Percentiles rank a stretch among this genome's conserved stretches.
Conservation (phyloP, 2,888 invertebrate genomes). For the Acronicta alni region DNA sequence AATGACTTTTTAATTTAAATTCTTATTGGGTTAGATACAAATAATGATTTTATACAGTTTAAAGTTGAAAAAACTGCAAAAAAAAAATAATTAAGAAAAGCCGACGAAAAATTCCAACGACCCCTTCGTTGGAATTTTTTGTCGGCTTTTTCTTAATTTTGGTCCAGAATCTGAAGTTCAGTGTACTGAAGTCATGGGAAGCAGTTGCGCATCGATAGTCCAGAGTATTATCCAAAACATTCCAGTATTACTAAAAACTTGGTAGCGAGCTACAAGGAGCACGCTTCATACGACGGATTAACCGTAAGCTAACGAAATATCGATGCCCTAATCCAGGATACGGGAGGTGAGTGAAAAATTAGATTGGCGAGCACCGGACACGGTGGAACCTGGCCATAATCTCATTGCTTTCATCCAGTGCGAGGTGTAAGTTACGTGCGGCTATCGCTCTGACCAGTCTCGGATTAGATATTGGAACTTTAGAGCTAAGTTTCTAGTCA, state of each 20-base stretch:
- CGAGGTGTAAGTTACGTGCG: conserved; percentile 31
- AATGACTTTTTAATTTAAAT: too few species aligned
- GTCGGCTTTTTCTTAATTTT: too few species aligned
- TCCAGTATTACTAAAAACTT: background rate
- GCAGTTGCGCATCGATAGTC: too few species aligned
- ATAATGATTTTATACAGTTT: too few species aligned
- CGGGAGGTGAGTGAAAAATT: conserved; percentile 69
- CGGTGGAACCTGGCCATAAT: conserved; percentile 60
- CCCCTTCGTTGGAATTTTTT: too few species aligned
- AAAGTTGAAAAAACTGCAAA: too few species aligned
- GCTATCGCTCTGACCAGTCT: conserved; percentile 18
- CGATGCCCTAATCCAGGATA: conserved; percentile 54
- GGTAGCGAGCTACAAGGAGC: conserved; percentile 19
- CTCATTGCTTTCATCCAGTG: conserved; percentile 55
- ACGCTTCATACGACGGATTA: conserved; percentile 40
- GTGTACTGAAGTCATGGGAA: too few species aligned
- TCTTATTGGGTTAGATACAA: too few species aligned
- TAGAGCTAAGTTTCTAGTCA: background rate
- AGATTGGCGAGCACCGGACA: conserved; percentile 63
- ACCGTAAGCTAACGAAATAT: conserved; percentile 59
- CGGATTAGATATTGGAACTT: conserved; percentile 14
- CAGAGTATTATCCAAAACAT: background rate
- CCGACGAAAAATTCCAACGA: too few species aligned
- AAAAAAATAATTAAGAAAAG: too few species aligned
- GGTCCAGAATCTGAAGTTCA: too few species aligned